Base-by-base conservation (phyloP, 1,140 invertebrate species). In the Coelopa frigida region DNA sequence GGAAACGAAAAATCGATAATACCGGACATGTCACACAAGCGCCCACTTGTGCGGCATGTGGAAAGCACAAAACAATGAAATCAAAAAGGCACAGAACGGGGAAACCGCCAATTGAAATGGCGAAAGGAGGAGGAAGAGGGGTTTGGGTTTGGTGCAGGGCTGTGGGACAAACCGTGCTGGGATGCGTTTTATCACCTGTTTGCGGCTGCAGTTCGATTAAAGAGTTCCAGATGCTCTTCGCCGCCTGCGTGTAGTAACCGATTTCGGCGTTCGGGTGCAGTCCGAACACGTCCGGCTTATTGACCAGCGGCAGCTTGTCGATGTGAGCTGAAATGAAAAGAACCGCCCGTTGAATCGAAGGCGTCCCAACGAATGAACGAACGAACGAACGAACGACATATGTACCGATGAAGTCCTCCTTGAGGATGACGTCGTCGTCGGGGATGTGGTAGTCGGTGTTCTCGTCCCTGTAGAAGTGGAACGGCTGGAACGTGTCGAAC, bases 181-280 rank as follows among this genome's bases (percentile, higher is more conserved):
- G n/a, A n/a, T n/a, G n/a, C n/a, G n/a, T n/a, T n/a, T n/a, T n/a
- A n/a, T 46, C 70, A 85, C 87, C 82, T 42, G 84, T 85, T 73
- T 91, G 87, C 15, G 90, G 89, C 62, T 94, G 89, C 23, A 93
- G 70, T 57, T 91, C 85, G 53, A 91, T 83, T 36, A 94, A 72
- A 68, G 87, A 79, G 33, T 55, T 74, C 87, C 88, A 93, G 74
- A 94, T 89, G 57, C 83, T 81, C 55, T 82, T 81, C 5, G 85
- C 82, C 1, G 87, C 84, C 68, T 86, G 78, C 29, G 87, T 91
- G 63, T 90, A 92, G 66, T 87, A 87, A n/a, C 82, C 82, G 61
- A 94, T 94, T 76, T 94, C 90, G 6, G 89, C 90, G 72, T 95
- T 96, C 27, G 84, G 77, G 72, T 96, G 87, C 53, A 96, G 74